Evolutionary conservation across 2,113 vertebrate genomes (phyloP).

Genomic region (Tiliqua scincoides): DNA sequence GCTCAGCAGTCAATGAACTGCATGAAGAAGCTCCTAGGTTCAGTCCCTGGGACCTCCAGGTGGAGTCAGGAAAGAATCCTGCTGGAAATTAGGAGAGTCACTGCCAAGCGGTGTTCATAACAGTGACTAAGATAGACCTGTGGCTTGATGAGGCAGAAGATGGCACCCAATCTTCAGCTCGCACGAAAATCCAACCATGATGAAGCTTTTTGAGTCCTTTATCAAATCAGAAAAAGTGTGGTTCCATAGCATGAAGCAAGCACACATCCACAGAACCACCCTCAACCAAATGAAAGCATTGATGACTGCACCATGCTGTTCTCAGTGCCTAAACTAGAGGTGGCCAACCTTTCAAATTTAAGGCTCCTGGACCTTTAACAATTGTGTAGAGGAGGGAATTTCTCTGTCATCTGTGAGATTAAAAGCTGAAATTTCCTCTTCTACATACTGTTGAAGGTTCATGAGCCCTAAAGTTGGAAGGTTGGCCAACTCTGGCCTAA

Average conservation of each 20-base stretch:
- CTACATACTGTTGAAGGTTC: too few species aligned
- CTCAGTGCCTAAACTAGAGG: background rate
- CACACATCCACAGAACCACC: background rate
- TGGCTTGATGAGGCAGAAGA: background rate
- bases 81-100: background rate
- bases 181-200: background rate
- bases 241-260: background rate
- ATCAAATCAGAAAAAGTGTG: background rate
- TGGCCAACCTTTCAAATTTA: too few species aligned
- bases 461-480: too few species aligned
- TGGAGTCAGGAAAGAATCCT: background rate
- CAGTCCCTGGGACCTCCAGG: background rate
- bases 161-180: background rate
- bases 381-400: too few species aligned
- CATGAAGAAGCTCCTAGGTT: background rate
- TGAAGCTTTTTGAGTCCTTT: background rate
- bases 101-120: background rate
- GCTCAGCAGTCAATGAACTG: too few species aligned
- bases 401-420: too few species aligned
- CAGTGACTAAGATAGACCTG: background rate
- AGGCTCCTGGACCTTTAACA: too few species aligned
- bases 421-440: too few species aligned
- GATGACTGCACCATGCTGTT: background rate
- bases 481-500: too few species aligned
- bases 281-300: background rate